phyloP scores from a whole-genome alignment of 1,140 invertebrate species.

The Paracyclopina nana region DNA sequence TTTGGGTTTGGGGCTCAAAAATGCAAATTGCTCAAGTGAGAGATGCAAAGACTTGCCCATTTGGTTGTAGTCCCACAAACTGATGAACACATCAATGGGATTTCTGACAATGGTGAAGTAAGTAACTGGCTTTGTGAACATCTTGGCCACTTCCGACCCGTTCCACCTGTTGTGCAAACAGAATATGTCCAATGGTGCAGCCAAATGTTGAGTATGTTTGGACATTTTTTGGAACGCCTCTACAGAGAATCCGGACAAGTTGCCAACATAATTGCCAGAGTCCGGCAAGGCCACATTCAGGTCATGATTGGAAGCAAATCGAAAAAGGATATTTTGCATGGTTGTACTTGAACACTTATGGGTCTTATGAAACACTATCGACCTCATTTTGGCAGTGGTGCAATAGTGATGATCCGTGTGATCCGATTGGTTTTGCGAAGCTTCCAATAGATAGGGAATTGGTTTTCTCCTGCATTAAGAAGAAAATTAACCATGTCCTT shows the following conservation, averaged over 20 bases:
- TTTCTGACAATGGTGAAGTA: conserved; percentile 18
- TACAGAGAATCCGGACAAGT: conserved; percentile 20
- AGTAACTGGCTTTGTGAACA: conserved; percentile 6
- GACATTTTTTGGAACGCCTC: no score
- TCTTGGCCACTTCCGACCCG: conserved; percentile 4
- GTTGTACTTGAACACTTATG: conserved; percentile 31
- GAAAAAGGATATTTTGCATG: conserved; percentile 29
- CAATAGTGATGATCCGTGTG: no score
- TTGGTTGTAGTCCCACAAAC: conserved; percentile 13
- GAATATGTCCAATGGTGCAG: conserved; percentile 19
- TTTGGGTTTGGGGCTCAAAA: not conserved
- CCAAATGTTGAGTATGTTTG: no score
- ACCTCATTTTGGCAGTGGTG: no score
- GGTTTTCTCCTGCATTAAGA: no score
- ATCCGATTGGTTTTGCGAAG: no score
- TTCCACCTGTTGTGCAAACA: conserved; percentile 17
- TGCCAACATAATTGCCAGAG: conserved; percentile 24
- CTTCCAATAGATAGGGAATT: no score
- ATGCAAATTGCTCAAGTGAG: not conserved
- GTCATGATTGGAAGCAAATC: conserved; percentile 25
- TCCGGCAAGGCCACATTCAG: conserved; percentile 27
- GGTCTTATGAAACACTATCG: conserved; percentile 26
- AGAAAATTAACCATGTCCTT: no score
- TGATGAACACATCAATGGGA: conserved; percentile 17
- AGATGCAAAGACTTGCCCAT: conserved; percentile 3